phyloP scores from a whole-genome alignment of 2,888 invertebrate genomes.

The Itoplectis maculator region DNA sequence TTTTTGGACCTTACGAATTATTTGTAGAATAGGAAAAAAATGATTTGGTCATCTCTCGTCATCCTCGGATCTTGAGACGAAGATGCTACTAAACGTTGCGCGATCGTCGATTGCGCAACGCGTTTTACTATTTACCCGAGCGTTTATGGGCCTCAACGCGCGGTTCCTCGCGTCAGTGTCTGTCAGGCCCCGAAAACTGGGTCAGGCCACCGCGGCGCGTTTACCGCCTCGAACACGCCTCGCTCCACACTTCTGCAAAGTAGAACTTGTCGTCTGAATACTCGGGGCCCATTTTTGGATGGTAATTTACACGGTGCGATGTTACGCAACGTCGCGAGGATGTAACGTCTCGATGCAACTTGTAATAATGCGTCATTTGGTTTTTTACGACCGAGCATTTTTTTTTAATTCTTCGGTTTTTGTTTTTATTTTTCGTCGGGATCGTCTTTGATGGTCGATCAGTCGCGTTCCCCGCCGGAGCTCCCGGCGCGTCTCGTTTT shows the following conservation, averaged over 20 bases:
- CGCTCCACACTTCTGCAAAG: slow-evolving; percentile 18
- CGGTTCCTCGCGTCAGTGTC: slow-evolving; percentile 25
- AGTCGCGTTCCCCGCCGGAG: slow-evolving; percentile 1
- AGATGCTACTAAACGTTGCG: slow-evolving; percentile 22
- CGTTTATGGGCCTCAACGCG: slow-evolving; percentile 34
- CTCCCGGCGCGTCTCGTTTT: slow-evolving; percentile 17
- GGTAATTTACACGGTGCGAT: slow-evolving; percentile 28
- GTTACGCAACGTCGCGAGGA: slow-evolving; percentile 6
- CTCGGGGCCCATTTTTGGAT: slow-evolving; percentile 16
- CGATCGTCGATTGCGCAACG: slow-evolving; percentile 39
- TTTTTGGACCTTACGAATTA: neutral
- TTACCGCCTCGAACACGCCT: slow-evolving; percentile 25
- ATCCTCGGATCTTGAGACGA: slow-evolving; percentile 13
- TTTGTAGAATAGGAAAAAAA: neutral
- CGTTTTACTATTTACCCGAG: slow-evolving; percentile 50
- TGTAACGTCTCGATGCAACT: slow-evolving; percentile 5
- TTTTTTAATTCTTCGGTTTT: slow-evolving; percentile 12
- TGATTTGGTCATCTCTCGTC: neutral
- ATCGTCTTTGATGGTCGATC: slow-evolving; percentile 45
- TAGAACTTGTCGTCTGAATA: slow-evolving; percentile 37
- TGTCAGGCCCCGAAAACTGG: slow-evolving; percentile 53
- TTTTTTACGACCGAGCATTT: neutral
- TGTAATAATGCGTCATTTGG: slow-evolving; percentile 9
- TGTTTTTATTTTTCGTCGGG: neutral
- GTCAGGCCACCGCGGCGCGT: slow-evolving; percentile 45